Conservation (phyloP, 1,140 invertebrate genomes). For the Macrotrachela quadricornifera region DNA sequence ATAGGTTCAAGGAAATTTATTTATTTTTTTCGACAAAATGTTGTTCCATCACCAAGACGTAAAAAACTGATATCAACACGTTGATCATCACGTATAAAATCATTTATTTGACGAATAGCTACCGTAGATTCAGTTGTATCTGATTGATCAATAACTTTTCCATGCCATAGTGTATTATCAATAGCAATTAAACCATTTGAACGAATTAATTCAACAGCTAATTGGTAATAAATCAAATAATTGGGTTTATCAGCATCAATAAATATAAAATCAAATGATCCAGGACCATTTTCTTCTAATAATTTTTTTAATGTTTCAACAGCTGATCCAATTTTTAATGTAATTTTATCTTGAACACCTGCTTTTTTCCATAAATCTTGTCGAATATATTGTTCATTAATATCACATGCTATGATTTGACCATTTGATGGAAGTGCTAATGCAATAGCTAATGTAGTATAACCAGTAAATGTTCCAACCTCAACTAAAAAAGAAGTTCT, state of each 20-base stretch:
- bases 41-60: conserved; percentile 4
- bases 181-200: conserved; percentile 18
- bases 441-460: conserved; percentile 3
- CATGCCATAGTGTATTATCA: background rate
- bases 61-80: conserved; percentile 5
- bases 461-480: conserved; percentile 14
- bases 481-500: too few species aligned
- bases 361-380: conserved; percentile 11
- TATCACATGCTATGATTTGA: background rate
- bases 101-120: background rate
- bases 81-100: background rate
- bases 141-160: background rate
- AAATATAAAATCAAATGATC: conserved; percentile 32
- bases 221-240: conserved; percentile 29
- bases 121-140: background rate
- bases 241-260: conserved; percentile 33
- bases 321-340: conserved; percentile 21
- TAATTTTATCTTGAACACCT: conserved; percentile 23
- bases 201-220: conserved; percentile 21
- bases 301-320: conserved; percentile 18
- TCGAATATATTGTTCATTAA: background rate
- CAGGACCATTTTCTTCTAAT: conserved; percentile 20
- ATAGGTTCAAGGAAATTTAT: too few species aligned
- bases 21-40: conserved; percentile 4
- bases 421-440: conserved; percentile 2